Evolutionary conservation across 2,113 vertebrate species (phyloP).

Genomic region (Salvelinus fontinalis): DNA sequence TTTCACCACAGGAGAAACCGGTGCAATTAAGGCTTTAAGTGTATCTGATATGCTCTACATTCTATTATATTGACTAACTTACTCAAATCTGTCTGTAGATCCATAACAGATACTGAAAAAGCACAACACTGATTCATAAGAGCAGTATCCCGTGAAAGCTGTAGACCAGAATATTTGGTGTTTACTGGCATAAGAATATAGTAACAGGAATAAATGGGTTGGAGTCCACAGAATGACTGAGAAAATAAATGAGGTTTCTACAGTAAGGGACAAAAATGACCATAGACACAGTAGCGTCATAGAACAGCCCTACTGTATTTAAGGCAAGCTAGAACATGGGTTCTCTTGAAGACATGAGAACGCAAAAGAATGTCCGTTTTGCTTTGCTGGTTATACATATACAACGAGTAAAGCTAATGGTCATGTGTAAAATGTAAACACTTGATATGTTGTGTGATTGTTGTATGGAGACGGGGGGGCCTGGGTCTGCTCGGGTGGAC

Average conservation of each 20-base stretch:
- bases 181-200: background rate
- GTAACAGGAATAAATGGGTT: too few relatives aligned
- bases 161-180: constrained; percentile 13
- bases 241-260: too few relatives aligned
- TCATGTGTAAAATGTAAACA: constrained; percentile 77
- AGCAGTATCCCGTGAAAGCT: background rate
- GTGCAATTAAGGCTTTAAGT: constrained; percentile 11
- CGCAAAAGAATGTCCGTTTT: background rate
- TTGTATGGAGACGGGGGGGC: background rate
- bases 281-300: background rate
- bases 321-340: background rate
- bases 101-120: background rate
- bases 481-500: background rate
- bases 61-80: background rate
- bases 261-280: background rate
- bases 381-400: background rate
- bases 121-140: background rate
- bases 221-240: background rate
- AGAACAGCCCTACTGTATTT: background rate
- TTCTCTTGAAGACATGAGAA: background rate
- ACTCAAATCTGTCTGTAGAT: too few relatives aligned
- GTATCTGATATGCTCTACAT: background rate
- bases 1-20: background rate
- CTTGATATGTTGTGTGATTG: constrained; percentile 63
- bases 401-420: background rate